Base-by-base conservation (phyloP, 2,797 vertebrate genomes). In the Hirundo rustica region DNA sequence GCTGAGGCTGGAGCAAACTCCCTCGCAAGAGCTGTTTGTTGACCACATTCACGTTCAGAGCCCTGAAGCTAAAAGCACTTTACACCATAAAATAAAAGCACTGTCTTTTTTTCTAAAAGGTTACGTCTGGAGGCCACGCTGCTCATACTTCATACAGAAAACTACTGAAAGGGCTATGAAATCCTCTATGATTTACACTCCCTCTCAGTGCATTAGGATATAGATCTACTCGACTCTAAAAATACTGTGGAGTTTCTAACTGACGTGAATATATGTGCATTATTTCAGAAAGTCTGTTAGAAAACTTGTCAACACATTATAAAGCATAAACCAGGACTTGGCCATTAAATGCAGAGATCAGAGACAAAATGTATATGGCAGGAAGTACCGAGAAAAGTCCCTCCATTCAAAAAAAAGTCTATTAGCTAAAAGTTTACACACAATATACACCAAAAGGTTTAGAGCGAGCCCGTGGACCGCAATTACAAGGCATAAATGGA, bases 21-120 rank as follows among this genome's bases (percentile, higher is more conserved):
- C 93, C 77, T 94, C 75, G 95, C 96, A 92, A 66, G 93, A 98
- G 97, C 97, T 98, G 97, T 98, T 98, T 98, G 98, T 97, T 98
- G 98, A 98, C 97, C 97, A 98, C 97, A 72, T 98, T 97, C 98
- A 98, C 98, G 97, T 98, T 97, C 98, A 73, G 96, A 98, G 97
- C 98, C 98, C 98, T 95, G 97, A 90, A 98, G 98, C 98, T 98
- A 98, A 98, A 98, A 98, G 98, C 98, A 98, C 98, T 98, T 98
- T 98, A 98, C 98, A 98, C 98, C 97, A 98, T 98, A 98, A 98
- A 98, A 98, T 98, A 98, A 98, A 98, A 98, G 97, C 97, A 97
- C 98, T 97, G 97, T 97, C 97, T 98, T 98, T 98, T 98, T 98
- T 98, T 97, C 98, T 97, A 97, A 98, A 98, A 98, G 98, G 98